Conservation (phyloP, 2,888 invertebrate species). For the Apomyelois bistriatella region DNA sequence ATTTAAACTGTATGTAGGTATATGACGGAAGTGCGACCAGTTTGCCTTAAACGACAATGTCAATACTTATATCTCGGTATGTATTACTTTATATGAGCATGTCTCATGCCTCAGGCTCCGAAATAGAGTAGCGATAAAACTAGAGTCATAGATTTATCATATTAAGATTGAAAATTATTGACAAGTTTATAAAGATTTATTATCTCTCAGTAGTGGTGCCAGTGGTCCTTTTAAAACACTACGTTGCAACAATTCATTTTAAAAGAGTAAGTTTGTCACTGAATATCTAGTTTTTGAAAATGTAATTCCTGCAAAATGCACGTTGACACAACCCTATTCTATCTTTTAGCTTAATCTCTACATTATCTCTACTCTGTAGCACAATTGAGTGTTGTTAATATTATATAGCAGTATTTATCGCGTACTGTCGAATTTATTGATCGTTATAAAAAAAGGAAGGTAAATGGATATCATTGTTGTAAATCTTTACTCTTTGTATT, state of each 20-base stretch:
- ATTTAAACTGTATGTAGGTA: constrained; percentile 43
- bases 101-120: background rate
- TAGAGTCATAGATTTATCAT: background rate
- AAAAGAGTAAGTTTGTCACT: background rate
- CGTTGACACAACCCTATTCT: too few species aligned
- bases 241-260: background rate
- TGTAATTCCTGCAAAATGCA: too few species aligned
- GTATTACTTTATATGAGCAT: constrained; percentile 20
- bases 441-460: background rate
- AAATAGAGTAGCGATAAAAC: background rate
- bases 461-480: background rate
- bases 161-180: background rate
- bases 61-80: constrained; percentile 35
- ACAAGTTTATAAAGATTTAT: background rate
- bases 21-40: constrained; percentile 65
- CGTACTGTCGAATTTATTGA: constrained; percentile 1
- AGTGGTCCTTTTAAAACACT: background rate
- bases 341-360: background rate
- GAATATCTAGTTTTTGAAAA: background rate
- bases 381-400: background rate
- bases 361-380: background rate
- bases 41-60: constrained; percentile 61
- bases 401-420: constrained; percentile 2
- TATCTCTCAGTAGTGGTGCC: too few species aligned
- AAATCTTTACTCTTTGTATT: background rate